phyloP scores from a whole-genome alignment of 53 echinoderm and acorn worm species.

The Echinarachnius parma region DNA sequence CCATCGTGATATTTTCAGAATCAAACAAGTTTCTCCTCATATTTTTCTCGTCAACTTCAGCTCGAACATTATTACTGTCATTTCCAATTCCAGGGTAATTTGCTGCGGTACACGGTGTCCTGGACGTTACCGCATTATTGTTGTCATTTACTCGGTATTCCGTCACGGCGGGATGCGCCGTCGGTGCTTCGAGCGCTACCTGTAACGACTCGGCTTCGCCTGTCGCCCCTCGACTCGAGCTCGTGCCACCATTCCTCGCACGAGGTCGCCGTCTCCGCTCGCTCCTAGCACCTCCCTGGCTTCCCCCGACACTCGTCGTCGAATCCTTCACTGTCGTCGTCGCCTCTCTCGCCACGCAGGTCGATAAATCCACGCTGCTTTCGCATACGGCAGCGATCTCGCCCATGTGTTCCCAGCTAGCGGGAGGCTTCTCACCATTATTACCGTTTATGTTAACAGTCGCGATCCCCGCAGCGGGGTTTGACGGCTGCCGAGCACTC shows the following conservation, averaged over 20 bases:
- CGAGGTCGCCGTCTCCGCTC: not conserved
- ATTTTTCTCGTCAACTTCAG: conserved; percentile 2
- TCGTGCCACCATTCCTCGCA: not conserved
- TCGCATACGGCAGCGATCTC: conserved; percentile 39
- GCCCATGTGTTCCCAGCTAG: conserved; percentile 31
- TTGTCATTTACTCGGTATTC: conserved; percentile 38
- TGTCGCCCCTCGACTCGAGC: not conserved
- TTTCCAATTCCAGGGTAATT: not conserved
- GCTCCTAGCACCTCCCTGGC: conserved; percentile 10
- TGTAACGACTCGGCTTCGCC: conserved; percentile 1
- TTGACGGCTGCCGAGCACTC: conserved; percentile 22
- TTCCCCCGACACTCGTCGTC: conserved; percentile 2
- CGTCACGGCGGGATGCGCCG: not conserved
- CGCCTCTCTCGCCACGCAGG: conserved; percentile 15
- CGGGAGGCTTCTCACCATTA: conserved; percentile 17
- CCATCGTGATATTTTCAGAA: not conserved
- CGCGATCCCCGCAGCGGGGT: conserved; percentile 5
- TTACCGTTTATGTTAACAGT: not conserved
- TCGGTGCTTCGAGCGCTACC: too few species aligned
- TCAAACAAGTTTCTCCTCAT: conserved; percentile 4
- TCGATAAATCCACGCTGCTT: conserved; percentile 26
- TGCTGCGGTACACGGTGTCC: not conserved
- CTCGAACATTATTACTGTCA: not conserved
- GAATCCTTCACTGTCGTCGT: conserved; percentile 4
- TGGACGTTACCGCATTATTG: conserved; percentile 21